Evolutionary conservation across 2,113 vertebrate genomes (phyloP).

Genomic region (Phasianus colchicus): DNA sequence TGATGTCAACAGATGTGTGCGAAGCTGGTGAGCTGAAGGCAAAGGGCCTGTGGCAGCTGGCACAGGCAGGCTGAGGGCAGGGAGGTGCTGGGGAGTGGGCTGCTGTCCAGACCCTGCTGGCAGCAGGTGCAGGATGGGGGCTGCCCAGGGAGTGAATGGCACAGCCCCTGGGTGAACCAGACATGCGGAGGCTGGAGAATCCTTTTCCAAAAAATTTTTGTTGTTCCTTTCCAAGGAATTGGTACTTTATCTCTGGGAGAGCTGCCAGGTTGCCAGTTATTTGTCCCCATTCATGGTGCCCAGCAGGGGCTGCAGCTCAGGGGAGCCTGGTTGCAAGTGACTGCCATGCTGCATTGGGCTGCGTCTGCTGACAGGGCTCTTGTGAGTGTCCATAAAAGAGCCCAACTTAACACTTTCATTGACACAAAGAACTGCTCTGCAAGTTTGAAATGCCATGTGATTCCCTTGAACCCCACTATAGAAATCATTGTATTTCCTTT

Average conservation of each 20-base stretch:
- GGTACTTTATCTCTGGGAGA: not conserved
- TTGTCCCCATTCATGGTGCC: not conserved
- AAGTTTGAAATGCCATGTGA: not conserved
- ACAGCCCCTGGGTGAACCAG: accelerated
- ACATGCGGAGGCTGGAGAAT: accelerated
- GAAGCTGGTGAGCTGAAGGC: not conserved
- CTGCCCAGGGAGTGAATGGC: not conserved
- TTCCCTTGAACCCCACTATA: not conserved
- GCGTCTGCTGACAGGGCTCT: not conserved
- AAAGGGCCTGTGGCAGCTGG: not conserved
- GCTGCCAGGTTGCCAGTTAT: not conserved
- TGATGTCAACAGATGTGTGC: not conserved
- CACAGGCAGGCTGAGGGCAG: not conserved
- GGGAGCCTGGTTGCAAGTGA: accelerated
- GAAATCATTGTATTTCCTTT: not conserved
- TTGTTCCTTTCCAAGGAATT: not conserved
- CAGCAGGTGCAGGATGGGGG: accelerated
- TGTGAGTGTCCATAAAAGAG: not conserved
- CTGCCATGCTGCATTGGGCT: not conserved
- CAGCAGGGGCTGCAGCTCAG: not conserved
- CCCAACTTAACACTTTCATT: not conserved
- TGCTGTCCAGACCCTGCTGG: not conserved
- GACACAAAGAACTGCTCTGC: not conserved
- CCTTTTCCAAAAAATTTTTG: not conserved
- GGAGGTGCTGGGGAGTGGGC: not conserved